A percentile compares a stretch with the other conserved stretches of the same genome.
phyloP scores from a whole-genome alignment of 2,888 invertebrate genomes.

The Chaitophorus viminalis region DNA sequence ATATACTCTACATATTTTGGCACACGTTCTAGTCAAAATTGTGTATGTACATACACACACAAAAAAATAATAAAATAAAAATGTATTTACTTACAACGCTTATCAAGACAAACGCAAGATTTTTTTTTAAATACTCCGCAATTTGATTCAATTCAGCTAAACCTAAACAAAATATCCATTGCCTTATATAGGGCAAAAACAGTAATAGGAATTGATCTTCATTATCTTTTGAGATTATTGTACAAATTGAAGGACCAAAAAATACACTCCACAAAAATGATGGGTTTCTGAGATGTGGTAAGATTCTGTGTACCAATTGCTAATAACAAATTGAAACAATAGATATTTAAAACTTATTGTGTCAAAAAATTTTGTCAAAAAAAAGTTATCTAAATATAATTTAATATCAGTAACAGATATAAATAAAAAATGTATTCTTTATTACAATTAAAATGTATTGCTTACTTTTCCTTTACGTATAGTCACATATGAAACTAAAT shows the following conservation, averaged over 20 bases:
- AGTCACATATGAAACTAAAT: constrained; percentile 50
- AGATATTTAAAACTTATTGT: background rate
- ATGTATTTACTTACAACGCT: constrained; percentile 47
- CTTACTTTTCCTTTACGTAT: constrained; percentile 67
- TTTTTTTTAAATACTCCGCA: constrained; percentile 56
- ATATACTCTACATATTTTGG: no score
- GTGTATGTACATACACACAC: no score
- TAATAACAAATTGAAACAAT: constrained; percentile 1
- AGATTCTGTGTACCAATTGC: constrained; percentile 51
- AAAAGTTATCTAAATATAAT: background rate
- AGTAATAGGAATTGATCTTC: constrained; percentile 48
- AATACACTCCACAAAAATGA: constrained; percentile 51
- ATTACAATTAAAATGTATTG: background rate
- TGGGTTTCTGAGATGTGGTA: constrained; percentile 49
- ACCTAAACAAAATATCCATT: constrained; percentile 56
- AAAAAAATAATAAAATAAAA: no score
- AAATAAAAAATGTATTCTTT: background rate
- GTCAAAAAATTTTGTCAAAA: background rate
- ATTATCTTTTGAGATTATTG: constrained; percentile 50
- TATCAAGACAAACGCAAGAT: constrained; percentile 39
- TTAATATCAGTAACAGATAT: background rate
- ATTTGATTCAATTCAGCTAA: constrained; percentile 53
- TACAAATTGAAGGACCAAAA: constrained; percentile 57
- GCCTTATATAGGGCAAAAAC: constrained; percentile 56
- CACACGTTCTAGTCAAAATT: no score